Conservation (phyloP, 1,140 invertebrate species). For the Trichonephila clavipes region DNA sequence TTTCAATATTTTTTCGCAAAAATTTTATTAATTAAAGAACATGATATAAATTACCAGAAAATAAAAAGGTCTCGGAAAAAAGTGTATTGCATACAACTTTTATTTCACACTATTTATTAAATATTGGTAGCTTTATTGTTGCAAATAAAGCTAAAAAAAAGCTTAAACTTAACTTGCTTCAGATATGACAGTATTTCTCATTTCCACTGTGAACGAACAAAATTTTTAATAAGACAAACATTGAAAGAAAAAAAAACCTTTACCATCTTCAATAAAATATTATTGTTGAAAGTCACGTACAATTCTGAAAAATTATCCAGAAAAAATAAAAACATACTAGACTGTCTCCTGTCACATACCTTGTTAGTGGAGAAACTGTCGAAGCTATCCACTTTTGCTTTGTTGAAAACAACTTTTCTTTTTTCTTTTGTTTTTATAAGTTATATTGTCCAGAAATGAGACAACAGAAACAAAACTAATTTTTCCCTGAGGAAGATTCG, state of each 20-base stretch:
- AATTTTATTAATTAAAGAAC: no score
- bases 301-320: neutral
- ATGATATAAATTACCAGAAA: no score
- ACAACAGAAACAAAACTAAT: constrained; percentile 50
- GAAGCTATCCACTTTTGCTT: neutral
- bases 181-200: no score
- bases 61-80: no score
- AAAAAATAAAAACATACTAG: neutral
- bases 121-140: no score
- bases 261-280: constrained; percentile 4
- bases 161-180: no score
- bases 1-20: no score
- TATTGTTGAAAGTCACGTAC: constrained; percentile 45
- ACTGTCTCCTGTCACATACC: constrained; percentile 26
- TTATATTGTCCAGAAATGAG: neutral
- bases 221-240: neutral
- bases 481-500: neutral
- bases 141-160: no score
- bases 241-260: neutral
- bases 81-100: no score
- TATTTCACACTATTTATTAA: no score
- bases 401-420: neutral
- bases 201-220: neutral
- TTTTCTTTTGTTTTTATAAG: neutral
- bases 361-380: constrained; percentile 41